Conservation (phyloP, 2,797 vertebrate species). For the Meriones psammophilus region DNA sequence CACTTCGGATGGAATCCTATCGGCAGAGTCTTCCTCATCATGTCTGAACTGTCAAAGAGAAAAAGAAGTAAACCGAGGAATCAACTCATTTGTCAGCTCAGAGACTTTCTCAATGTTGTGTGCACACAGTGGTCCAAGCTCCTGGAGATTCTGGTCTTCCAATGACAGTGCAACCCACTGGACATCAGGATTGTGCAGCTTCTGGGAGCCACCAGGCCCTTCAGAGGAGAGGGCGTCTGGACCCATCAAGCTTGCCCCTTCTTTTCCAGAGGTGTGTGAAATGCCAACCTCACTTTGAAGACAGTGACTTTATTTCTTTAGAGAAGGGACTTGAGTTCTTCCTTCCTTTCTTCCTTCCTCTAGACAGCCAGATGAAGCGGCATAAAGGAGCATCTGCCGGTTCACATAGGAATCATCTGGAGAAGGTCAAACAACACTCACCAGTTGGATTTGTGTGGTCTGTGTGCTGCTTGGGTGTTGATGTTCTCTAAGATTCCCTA, state of each 20-base stretch:
- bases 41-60: background rate
- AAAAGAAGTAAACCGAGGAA: background rate
- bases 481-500: constrained; percentile 15
- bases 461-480: background rate
- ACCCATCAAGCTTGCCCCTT: background rate
- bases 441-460: constrained; percentile 55
- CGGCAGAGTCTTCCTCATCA: background rate
- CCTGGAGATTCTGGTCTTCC: background rate
- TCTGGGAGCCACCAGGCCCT: background rate
- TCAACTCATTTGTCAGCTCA: background rate
- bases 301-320: background rate
- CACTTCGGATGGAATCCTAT: background rate
- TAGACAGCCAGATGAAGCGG: background rate
- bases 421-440: constrained; percentile 12
- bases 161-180: background rate
- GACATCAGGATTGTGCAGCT: background rate
- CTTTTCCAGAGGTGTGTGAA: constrained; percentile 21
- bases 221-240: background rate
- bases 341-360: background rate
- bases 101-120: background rate
- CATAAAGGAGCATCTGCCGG: constrained; percentile 34
- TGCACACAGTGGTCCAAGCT: no score
- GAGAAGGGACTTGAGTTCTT: background rate
- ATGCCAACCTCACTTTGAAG: background rate
- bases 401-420: constrained; percentile 40